Percentiles rank a stretch among this genome's conserved stretches.
Evolutionary conservation across 2,888 invertebrate species (phyloP).

Genomic region (Laspeyria flexula): DNA sequence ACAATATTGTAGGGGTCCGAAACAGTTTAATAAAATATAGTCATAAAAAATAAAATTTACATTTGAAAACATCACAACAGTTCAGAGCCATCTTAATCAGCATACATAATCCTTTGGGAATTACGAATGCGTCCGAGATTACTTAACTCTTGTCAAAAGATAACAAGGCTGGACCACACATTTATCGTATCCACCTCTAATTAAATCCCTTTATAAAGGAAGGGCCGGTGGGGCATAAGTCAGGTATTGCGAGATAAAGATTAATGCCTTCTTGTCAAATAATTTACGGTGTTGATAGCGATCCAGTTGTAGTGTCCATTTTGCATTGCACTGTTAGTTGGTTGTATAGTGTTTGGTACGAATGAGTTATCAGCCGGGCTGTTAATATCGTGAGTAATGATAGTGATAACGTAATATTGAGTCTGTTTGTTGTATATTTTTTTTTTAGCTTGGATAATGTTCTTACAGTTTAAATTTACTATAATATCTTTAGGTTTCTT

Average conservation of each 20-base stretch:
- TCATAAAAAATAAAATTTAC: conserved; percentile 21
- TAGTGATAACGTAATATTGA: conserved; percentile 6
- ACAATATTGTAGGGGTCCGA: conserved; percentile 16
- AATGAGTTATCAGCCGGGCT: conserved; percentile 37
- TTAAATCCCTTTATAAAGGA: conserved; percentile 68
- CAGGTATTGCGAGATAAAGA: conserved; percentile 76
- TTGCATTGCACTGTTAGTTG: conserved; percentile 36
- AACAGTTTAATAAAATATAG: background rate
- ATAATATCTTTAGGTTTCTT: background rate
- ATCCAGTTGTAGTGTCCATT: conserved; percentile 39
- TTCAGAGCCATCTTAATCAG: conserved; percentile 58
- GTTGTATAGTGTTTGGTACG: conserved; percentile 24
- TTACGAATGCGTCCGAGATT: conserved; percentile 70
- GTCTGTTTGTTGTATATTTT: background rate
- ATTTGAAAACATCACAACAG: conserved; percentile 34
- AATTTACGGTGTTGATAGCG: conserved; percentile 77
- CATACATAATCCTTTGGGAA: conserved; percentile 60
- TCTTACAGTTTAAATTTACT: background rate
- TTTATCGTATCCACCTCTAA: conserved; percentile 71
- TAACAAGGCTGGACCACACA: conserved; percentile 74
- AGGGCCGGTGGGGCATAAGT: conserved; percentile 51
- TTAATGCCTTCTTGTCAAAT: conserved; percentile 78
- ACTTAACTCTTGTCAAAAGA: conserved; percentile 69
- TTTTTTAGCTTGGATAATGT: background rate
- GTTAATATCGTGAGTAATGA: conserved; percentile 35